These are phyloP conservation scores for Rotaria sp. DNA, from an alignment of 2,888 invertebrate species.

Conservation along the genomic window DNA sequence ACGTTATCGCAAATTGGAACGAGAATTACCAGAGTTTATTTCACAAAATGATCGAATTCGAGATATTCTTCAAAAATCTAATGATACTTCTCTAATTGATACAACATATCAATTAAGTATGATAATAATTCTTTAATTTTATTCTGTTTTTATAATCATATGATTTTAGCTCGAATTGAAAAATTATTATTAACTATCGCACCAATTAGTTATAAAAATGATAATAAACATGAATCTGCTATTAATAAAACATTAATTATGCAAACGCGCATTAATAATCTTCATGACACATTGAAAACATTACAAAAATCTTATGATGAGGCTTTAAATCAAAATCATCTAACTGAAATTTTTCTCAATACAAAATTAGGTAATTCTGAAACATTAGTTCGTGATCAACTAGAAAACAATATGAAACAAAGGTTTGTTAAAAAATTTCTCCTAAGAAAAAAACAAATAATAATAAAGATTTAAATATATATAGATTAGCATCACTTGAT, in stretches of 20 bases:
- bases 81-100: background rate
- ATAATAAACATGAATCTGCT: conserved; percentile 1
- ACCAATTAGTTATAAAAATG: background rate
- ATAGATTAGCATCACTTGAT: background rate
- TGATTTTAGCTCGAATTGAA: conserved; percentile 2
- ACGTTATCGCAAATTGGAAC: conserved; percentile 12
- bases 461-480: background rate
- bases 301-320: conserved; percentile 10
- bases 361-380: background rate
- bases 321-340: background rate
- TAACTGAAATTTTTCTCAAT: background rate
- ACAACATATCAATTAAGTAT: conserved; percentile 9
- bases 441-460: too few relatives aligned
- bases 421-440: background rate
- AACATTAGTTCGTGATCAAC: background rate
- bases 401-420: conserved; percentile 24
- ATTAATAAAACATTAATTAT: background rate
- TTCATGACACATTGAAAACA: background rate
- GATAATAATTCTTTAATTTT: background rate
- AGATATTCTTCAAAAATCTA: background rate
- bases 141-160: background rate
- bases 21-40: conserved; percentile 3
- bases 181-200: background rate
- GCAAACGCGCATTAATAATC: background rate
- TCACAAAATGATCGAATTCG: background rate